These are phyloP conservation scores for Eupithecia centaureata DNA, from an alignment of 2,888 invertebrate species.

Conservation along the genomic window DNA sequence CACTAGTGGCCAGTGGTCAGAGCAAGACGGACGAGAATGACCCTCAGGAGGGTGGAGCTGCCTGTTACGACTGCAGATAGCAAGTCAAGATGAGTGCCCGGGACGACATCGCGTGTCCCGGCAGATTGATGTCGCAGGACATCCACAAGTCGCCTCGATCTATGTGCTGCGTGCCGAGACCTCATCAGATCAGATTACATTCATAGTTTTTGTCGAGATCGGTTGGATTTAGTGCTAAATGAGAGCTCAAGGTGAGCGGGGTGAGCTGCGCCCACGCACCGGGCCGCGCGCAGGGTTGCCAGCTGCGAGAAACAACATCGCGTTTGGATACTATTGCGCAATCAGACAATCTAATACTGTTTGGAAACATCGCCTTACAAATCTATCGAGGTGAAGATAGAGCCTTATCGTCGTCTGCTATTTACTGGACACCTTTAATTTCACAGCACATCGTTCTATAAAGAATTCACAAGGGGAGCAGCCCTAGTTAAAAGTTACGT, in stretches of 20 bases:
- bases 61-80: not conserved
- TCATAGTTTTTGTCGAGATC: slow-evolving; percentile 54
- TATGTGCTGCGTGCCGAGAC: not conserved
- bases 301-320: slow-evolving; percentile 21
- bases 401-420: slow-evolving; percentile 12
- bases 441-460: slow-evolving; percentile 1
- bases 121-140: not conserved
- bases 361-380: slow-evolving; percentile 21
- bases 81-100: not conserved
- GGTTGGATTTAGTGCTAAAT: slow-evolving; percentile 63
- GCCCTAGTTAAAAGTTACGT: slow-evolving; percentile 48
- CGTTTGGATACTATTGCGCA: slow-evolving; percentile 27
- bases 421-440: slow-evolving; percentile 3
- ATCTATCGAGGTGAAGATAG: slow-evolving; percentile 12
- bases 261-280: slow-evolving; percentile 72
- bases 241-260: slow-evolving; percentile 76
- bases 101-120: not conserved
- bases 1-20: not conserved
- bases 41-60: not conserved
- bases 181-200: slow-evolving; percentile 9
- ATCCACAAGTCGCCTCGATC: not conserved
- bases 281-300: slow-evolving; percentile 60
- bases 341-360: slow-evolving; percentile 22
- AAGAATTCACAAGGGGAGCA: slow-evolving; percentile 17
- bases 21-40: not conserved